A percentile compares a stretch with the other conserved stretches of the same genome.
These are phyloP conservation scores for Hippopotamus amphibius DNA, from an alignment of 2,113 vertebrate species.

Conservation along the genomic window DNA sequence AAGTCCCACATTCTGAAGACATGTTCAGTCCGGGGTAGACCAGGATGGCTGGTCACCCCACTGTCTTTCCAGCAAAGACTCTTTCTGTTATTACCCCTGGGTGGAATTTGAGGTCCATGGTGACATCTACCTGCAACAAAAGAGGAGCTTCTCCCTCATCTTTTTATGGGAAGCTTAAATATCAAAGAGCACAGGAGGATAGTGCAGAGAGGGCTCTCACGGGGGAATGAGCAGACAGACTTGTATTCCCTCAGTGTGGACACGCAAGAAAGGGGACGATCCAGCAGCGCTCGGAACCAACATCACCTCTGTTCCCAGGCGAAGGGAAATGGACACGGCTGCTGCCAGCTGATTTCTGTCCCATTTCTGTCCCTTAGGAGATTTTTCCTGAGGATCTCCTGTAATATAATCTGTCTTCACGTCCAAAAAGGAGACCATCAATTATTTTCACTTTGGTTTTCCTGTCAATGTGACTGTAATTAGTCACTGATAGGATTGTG, in stretches of 20 bases:
- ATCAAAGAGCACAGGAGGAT: background rate
- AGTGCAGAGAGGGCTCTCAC: background rate
- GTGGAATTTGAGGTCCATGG: background rate
- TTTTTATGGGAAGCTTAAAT: background rate
- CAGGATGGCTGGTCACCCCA: background rate
- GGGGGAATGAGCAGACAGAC: background rate
- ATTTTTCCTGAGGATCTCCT: background rate
- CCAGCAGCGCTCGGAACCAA: too few relatives aligned
- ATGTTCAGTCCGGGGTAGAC: background rate
- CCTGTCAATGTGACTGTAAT: background rate
- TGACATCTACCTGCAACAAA: background rate
- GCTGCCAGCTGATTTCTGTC: background rate
- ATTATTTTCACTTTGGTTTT: background rate
- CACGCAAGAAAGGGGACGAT: accelerated
- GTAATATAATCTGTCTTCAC: background rate
- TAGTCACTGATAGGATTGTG: too few relatives aligned
- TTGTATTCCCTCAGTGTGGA: background rate
- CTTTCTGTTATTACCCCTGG: background rate
- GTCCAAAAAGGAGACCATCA: background rate
- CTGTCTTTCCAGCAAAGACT: background rate
- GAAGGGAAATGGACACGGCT: background rate
- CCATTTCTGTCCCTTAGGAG: background rate
- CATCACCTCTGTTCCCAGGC: background rate
- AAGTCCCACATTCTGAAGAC: background rate
- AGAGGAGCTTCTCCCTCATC: background rate